Conservation (phyloP, 2,797 vertebrate species). For the Platyrinchus mystaceus region DNA sequence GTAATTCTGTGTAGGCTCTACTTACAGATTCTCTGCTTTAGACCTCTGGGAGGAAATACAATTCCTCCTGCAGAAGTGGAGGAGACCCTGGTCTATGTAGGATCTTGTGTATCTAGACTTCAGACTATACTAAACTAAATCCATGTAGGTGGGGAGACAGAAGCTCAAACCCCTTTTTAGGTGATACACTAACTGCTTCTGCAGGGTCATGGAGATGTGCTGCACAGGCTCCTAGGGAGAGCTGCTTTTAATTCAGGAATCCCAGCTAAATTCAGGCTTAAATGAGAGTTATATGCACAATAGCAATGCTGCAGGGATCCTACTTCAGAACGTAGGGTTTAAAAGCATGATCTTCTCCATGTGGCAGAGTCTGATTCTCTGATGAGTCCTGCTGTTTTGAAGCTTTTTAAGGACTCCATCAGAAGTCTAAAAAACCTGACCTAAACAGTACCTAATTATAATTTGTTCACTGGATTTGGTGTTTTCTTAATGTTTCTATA, state of each 20-base stretch:
- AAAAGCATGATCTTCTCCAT: neutral
- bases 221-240: neutral
- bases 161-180: neutral
- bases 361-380: neutral
- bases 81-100: neutral
- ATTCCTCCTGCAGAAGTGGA: neutral
- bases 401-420: neutral
- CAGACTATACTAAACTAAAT: neutral
- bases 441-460: neutral
- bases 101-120: neutral
- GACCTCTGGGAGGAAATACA: rapidly evolving
- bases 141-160: neutral
- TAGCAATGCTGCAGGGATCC: neutral
- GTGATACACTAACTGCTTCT: neutral
- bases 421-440: neutral
- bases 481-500: neutral
- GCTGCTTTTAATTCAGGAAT: neutral
- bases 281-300: neutral
- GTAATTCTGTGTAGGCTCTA: neutral
- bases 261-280: neutral
- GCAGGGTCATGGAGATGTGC: neutral
- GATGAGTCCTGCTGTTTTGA: neutral
- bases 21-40: neutral
- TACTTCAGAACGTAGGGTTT: neutral
- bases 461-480: neutral